Evolutionary conservation across 2,797 vertebrate species (phyloP).

Genomic region (Sebastes cheni): DNA sequence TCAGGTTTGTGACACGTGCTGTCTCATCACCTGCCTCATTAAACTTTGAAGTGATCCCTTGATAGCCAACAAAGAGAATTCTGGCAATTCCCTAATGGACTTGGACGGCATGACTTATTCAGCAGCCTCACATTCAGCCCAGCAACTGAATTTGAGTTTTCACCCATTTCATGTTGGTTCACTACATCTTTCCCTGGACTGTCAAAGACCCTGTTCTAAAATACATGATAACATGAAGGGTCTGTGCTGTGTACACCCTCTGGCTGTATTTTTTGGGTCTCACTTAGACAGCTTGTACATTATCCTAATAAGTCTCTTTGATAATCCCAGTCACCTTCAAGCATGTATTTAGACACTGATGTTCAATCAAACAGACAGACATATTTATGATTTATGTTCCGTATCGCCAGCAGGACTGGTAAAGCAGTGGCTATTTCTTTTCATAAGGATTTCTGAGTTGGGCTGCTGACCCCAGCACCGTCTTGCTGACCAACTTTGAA

Average conservation of each 20-base stretch:
- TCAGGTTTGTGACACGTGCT: constrained; percentile 2
- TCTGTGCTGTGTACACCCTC: background rate
- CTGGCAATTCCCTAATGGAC: constrained; percentile 70
- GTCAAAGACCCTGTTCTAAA: constrained; percentile 38
- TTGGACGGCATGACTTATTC: constrained; percentile 66
- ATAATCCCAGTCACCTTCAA: constrained; percentile 2
- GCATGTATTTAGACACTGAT: background rate
- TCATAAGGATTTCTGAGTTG: constrained; percentile 7
- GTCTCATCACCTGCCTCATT: constrained; percentile 49
- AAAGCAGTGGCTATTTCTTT: constrained; percentile 13
- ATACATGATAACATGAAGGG: constrained; percentile 43
- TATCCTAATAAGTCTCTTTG: constrained; percentile 27
- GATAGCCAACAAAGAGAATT: constrained; percentile 57
- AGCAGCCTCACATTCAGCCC: constrained; percentile 44
- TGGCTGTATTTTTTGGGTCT: constrained; percentile 6
- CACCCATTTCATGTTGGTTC: constrained; percentile 32
- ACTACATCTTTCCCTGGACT: constrained; percentile 20
- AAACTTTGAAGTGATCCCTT: constrained; percentile 68
- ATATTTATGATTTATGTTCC: background rate
- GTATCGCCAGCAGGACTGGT: background rate
- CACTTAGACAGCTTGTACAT: background rate
- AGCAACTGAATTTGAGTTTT: constrained; percentile 59
- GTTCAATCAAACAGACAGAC: background rate
- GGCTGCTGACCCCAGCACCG: constrained; percentile 5
- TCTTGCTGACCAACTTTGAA: background rate